A percentile compares a stretch with the other conserved stretches of the same genome.
phyloP scores from a whole-genome alignment of 2,113 vertebrate genomes.

The Bubalus kerabau region DNA sequence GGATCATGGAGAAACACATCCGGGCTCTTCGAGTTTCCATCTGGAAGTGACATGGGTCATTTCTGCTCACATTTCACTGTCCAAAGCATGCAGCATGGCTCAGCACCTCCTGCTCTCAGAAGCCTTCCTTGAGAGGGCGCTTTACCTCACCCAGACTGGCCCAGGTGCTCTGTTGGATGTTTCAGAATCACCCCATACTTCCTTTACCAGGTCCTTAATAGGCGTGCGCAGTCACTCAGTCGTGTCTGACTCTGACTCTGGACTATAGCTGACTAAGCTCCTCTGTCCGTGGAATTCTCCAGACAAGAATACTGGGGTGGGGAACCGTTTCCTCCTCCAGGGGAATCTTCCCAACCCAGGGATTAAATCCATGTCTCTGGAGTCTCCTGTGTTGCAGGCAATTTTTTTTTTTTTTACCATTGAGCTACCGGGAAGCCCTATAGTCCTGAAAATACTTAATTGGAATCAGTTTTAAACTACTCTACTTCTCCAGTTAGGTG shows the following conservation, averaged over 20 bases:
- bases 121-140: not conserved
- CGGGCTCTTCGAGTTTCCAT: not conserved
- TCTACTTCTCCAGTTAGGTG: not conserved
- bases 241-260: not conserved
- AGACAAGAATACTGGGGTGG: not conserved
- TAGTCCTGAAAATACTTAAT: not conserved
- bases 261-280: not conserved
- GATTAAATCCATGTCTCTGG: not conserved
- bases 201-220: not conserved
- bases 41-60: not conserved
- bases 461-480: not conserved
- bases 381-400: not conserved
- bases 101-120: not conserved
- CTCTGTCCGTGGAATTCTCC: not conserved
- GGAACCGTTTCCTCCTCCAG: not conserved
- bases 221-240: not conserved
- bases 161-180: not conserved
- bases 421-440: not conserved
- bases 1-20: not conserved
- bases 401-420: not conserved
- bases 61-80: not conserved
- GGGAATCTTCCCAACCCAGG: not conserved
- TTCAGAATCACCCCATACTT: not conserved
- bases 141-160: not conserved
- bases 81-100: not conserved